Base-by-base conservation (phyloP, 1,140 invertebrate genomes). In the Hylaeus anthracinus region DNA sequence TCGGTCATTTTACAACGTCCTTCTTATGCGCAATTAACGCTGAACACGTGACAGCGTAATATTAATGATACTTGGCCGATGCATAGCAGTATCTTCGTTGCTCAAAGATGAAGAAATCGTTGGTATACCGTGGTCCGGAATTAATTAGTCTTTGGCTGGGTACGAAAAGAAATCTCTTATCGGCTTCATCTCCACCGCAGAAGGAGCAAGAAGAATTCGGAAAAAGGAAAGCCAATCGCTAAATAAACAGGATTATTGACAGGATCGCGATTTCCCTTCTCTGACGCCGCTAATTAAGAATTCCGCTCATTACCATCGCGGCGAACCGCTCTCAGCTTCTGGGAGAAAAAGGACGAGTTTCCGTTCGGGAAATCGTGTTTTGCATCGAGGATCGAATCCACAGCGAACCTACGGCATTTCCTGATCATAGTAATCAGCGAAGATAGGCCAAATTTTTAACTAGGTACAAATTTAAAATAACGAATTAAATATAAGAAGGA, bases 171-270 rank as follows among this genome's bases (percentile, higher is more conserved):
- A 64, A 43, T 12, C 58, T 43, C 39, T 39, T 51, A 48, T 26
- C 55, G 48, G 26, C 64, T 58, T 58, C 69, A 81, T 67, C 60
- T 74, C 65, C 64, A 55, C 66, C 56, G 14, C 39, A 1, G 63
- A 15, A 43, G 41, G 26, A 43, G 61, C 67, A 84, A 69, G 63
- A 69, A 70, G 77, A 72, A 70, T 69, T 67, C 74, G 60, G 39
- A 81, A 65, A 81, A 84, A 60, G 41, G 79, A 60, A 56, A 74
- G 71, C 51, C 45, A 55, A 82, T 71, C 45, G 74, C 58, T 83
- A 83, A 79, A 82, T 74, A 82, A 74, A 58, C 83, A 66, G 72
- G 76, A 72, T 72, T 76, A 67, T 83, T 83, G 84, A 67, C 84
- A 83, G 56, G 72, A 83, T 83, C 81, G 61, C 60, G 43, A 61